Evolutionary conservation across 1,140 invertebrate genomes (phyloP).

Genomic region (Chelonus insularis): DNA sequence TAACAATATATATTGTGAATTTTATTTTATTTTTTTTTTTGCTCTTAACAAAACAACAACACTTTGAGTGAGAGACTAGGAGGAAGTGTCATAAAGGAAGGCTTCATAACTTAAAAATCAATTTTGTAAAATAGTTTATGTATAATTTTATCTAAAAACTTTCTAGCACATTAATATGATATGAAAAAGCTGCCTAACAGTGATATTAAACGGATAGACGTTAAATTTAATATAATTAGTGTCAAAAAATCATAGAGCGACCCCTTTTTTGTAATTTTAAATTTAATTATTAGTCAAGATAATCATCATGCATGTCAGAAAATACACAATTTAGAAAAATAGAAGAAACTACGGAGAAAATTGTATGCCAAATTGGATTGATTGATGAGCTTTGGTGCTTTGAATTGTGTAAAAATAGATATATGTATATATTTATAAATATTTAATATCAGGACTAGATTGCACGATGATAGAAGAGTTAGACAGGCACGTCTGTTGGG

Average conservation of each 20-base stretch:
- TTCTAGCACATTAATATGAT: slow-evolving; percentile 9
- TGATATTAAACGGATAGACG: not conserved
- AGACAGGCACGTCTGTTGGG: no score
- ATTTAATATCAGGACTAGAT: not conserved
- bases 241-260: not conserved
- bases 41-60: not conserved
- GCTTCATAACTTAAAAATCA: not conserved
- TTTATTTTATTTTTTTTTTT: not conserved
- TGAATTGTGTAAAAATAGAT: slow-evolving; percentile 22
- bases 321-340: slow-evolving; percentile 22
- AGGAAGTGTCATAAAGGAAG: not conserved
- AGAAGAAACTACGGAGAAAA: slow-evolving; percentile 16
- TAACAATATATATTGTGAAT: not conserved
- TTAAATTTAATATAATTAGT: not conserved
- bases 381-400: slow-evolving; percentile 11
- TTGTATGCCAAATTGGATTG: slow-evolving; percentile 10
- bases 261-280: no score
- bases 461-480: not conserved
- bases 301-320: not conserved
- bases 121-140: not conserved
- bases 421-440: not conserved
- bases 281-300: no score
- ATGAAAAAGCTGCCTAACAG: slow-evolving; percentile 1
- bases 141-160: not conserved
- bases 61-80: not conserved